phyloP scores from a whole-genome alignment of 2,113 vertebrate genomes.

The Hoplias malabaricus region DNA sequence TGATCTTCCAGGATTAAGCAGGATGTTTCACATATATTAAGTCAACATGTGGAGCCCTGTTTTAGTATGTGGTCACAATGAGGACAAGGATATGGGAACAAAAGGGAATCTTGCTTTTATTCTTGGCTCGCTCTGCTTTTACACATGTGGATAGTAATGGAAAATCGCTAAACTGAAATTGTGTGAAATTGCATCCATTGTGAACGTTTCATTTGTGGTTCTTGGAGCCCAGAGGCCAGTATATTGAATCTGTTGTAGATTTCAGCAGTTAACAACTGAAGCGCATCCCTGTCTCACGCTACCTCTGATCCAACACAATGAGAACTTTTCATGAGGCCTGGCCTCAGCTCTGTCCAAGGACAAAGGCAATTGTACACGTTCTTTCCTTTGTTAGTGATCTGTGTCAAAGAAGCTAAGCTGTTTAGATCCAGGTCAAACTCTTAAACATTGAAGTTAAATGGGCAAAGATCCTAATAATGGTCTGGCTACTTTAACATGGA shows the following conservation, averaged over 20 bases:
- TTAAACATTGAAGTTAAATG: not conserved
- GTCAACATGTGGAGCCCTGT: not conserved
- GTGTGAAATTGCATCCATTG: not conserved
- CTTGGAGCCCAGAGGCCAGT: not conserved
- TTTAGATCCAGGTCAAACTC: not conserved
- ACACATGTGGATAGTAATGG: not conserved
- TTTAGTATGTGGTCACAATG: not conserved
- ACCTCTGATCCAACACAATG: not conserved
- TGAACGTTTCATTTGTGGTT: not conserved
- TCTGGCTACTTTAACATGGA: too few relatives aligned
- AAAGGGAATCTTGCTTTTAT: not conserved
- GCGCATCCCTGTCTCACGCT: not conserved
- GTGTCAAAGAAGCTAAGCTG: not conserved
- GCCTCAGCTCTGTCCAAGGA: not conserved
- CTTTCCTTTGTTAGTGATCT: not conserved
- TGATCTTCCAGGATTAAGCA: not conserved
- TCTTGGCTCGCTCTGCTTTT: not conserved
- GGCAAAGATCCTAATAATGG: too few relatives aligned
- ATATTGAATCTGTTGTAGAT: not conserved
- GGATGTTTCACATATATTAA: not conserved
- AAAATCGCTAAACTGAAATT: slow-evolving; percentile 10
- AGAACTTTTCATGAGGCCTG: not conserved
- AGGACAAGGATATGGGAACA: not conserved
- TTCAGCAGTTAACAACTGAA: not conserved
- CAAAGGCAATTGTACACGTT: not conserved